Percentiles rank a stretch among this genome's conserved stretches.
phyloP scores from a whole-genome alignment of 2,888 invertebrate species.

The Metellina segmentata region DNA sequence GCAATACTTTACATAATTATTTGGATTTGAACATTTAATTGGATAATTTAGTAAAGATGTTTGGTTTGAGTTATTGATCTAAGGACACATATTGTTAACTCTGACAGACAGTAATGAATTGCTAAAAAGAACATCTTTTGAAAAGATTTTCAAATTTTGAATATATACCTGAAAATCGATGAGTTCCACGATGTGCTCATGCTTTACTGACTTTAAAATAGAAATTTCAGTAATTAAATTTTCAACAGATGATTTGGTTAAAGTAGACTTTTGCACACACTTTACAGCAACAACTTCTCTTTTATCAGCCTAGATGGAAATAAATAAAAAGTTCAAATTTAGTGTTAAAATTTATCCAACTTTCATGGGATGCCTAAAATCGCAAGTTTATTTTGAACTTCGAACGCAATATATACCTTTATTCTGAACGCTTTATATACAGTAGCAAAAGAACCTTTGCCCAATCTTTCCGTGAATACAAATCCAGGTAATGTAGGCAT shows the following conservation, averaged over 20 bases:
- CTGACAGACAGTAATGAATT: no score
- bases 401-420: conserved; percentile 82
- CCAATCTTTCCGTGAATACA: conserved; percentile 87
- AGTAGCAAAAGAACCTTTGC: conserved; percentile 90
- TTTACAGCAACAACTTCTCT: conserved; percentile 90
- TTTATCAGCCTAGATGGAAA: conserved; percentile 83
- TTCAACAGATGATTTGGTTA: conserved; percentile 88
- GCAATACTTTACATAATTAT: no score
- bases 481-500: conserved; percentile 74
- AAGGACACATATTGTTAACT: no score
- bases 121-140: no score
- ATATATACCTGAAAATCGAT: conserved; percentile 85
- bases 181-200: conserved; percentile 91
- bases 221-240: conserved; percentile 91
- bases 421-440: conserved; percentile 89
- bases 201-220: conserved; percentile 88
- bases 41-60: no score
- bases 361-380: no score
- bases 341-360: no score
- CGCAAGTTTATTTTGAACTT: no score
- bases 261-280: conserved; percentile 87
- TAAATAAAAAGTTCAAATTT: not conserved
- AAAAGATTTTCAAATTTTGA: no score
- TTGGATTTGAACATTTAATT: no score
- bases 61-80: no score